Conservation (phyloP, 1,140 invertebrate genomes). For the Drosophila baimaii region DNA sequence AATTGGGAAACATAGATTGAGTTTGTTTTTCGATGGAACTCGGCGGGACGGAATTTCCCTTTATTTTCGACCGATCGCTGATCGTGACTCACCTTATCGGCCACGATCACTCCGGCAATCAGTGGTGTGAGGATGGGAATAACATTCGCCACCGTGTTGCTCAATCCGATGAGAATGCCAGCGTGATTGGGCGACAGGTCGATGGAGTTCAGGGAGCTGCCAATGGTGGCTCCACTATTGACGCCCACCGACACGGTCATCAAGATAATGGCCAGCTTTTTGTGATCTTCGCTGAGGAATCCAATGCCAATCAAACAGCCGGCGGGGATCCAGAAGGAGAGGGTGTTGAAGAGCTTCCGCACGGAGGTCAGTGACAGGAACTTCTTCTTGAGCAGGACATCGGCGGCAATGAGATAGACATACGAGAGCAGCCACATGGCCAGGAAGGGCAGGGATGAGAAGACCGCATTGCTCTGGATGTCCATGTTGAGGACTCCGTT, state of each 20-base stretch:
- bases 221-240: slow-evolving; percentile 91
- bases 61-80: not conserved
- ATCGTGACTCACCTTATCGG: slow-evolving; percentile 86
- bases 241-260: slow-evolving; percentile 90
- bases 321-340: slow-evolving; percentile 87
- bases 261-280: slow-evolving; percentile 86
- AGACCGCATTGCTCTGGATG: slow-evolving; percentile 89
- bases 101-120: slow-evolving; percentile 87
- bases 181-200: slow-evolving; percentile 92
- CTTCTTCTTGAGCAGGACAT: slow-evolving; percentile 87
- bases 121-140: slow-evolving; percentile 91
- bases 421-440: slow-evolving; percentile 89
- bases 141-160: slow-evolving; percentile 90
- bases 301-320: slow-evolving; percentile 87
- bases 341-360: slow-evolving; percentile 88
- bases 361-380: slow-evolving; percentile 85
- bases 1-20: slow-evolving; percentile 17
- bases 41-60: slow-evolving; percentile 10
- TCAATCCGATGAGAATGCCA: slow-evolving; percentile 88
- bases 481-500: slow-evolving; percentile 91
- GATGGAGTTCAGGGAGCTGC: slow-evolving; percentile 88
- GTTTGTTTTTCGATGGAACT: slow-evolving; percentile 6
- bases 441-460: slow-evolving; percentile 92
- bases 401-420: slow-evolving; percentile 87
- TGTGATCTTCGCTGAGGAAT: slow-evolving; percentile 85